Percentiles rank a stretch among this genome's conserved stretches.
Conservation (phyloP, 2,888 invertebrate genomes). For the Lapara coniferarum region DNA sequence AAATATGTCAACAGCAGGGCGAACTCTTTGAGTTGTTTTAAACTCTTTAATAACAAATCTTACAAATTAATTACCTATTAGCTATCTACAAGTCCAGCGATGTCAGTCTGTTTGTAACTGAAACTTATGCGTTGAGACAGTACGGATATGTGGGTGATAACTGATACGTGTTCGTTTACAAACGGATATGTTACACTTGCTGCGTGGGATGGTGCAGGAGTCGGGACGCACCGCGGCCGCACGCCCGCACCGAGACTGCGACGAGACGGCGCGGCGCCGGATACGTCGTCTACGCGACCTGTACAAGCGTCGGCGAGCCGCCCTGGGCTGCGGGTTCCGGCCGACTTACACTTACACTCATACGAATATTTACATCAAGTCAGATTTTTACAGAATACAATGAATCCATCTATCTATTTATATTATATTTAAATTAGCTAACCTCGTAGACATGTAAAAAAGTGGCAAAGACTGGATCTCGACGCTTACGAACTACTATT, state of each 20-base stretch:
- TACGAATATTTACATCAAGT: slow-evolving; percentile 73
- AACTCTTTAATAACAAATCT: slow-evolving; percentile 77
- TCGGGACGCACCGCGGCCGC: no score
- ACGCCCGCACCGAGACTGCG: background rate
- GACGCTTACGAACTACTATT: slow-evolving; percentile 73
- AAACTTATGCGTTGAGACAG: slow-evolving; percentile 30
- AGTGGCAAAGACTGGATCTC: slow-evolving; percentile 78
- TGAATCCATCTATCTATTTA: slow-evolving; percentile 55
- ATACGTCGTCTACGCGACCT: background rate
- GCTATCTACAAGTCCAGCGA: slow-evolving; percentile 62
- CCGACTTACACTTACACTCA: slow-evolving; percentile 52
- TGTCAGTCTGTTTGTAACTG: slow-evolving; percentile 59
- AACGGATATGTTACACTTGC: background rate
- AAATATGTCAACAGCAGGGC: slow-evolving; percentile 80
- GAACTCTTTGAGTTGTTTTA: slow-evolving; percentile 79
- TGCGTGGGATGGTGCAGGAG: background rate
- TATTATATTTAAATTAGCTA: slow-evolving; percentile 52
- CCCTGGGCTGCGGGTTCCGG: background rate
- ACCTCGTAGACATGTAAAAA: slow-evolving; percentile 79
- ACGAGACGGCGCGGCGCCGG: background rate
- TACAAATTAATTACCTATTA: slow-evolving; percentile 61
- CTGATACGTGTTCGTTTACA: background rate
- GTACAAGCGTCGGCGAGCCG: slow-evolving; percentile 6
- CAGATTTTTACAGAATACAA: slow-evolving; percentile 62
- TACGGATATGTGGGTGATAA: background rate